Evolutionary conservation across 2,797 vertebrate genomes (phyloP).

Genomic region (Melanotaenia parkinsoni): DNA sequence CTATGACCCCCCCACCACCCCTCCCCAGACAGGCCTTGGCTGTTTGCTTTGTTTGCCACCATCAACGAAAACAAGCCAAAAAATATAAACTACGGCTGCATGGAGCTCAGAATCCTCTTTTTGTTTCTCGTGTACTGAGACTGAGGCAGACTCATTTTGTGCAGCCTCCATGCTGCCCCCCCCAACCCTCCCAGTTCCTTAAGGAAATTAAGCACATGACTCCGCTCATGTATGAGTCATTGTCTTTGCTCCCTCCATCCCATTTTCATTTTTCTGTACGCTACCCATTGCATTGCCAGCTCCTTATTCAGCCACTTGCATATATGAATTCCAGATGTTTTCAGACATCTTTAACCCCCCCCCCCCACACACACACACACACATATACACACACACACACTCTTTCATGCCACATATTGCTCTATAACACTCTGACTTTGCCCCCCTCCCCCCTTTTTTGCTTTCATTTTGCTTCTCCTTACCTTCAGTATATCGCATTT

Average conservation of each 20-base stretch:
- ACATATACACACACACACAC: neutral
- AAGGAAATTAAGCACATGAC: constrained; percentile 84
- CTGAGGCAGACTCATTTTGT: constrained; percentile 34
- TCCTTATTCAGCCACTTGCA: constrained; percentile 17
- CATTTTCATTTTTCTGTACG: constrained; percentile 35
- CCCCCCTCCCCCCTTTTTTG: neutral
- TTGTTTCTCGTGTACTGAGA: constrained; percentile 28
- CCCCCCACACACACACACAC: constrained; percentile 15
- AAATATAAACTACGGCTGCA: constrained; percentile 8
- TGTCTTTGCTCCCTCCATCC: constrained; percentile 69
- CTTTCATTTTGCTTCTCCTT: constrained; percentile 31
- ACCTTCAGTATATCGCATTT: constrained; percentile 39
- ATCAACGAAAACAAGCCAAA: neutral
- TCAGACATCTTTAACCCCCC: neutral
- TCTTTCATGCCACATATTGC: constrained; percentile 3
- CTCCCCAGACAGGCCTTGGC: constrained; percentile 20
- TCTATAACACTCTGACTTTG: constrained; percentile 25
- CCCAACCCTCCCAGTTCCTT: constrained; percentile 66
- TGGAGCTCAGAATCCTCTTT: constrained; percentile 14
- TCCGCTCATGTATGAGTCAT: constrained; percentile 83
- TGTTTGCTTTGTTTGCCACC: constrained; percentile 26
- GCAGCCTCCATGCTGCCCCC: constrained; percentile 16
- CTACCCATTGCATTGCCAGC: constrained; percentile 50
- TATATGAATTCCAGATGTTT: constrained; percentile 70
- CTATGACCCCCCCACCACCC: constrained; percentile 1